Base-by-base conservation (phyloP, 1,140 invertebrate species). In the Gryon sp. region DNA sequence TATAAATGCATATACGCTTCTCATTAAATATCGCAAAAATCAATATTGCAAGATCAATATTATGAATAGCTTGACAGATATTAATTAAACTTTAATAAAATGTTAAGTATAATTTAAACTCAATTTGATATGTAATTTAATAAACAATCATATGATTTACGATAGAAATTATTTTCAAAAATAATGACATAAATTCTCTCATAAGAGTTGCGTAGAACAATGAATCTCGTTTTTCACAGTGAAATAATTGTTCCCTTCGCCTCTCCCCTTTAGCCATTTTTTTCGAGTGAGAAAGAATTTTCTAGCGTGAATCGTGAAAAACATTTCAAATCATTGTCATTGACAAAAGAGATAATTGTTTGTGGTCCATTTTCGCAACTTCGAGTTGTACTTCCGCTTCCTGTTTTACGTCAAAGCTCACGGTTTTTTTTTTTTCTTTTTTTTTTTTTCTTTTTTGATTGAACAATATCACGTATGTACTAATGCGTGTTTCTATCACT, bases 301-400 rank as follows among this genome's bases (percentile, higher is more conserved):
- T 59, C 22, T n/a, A 4, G 8, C 9, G 19, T 14, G 16, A 1
- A 41, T 38, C 43, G 34, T 62, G 12, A n/a, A 7, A 62, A 62
- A 28, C 45, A 48, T 38, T 50, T 62, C 5, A 28, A 60, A 46
- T 46, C 34, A 62, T 52, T 50, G 30, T 50, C 43, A 53, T 46
- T 30, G 53, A 70, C 45, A 50, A 70, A 66, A 46, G 45, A 22
- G 48, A 53, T 66, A 66, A 70, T 70, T 59, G 66, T 70, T 59
- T 34, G 66, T 12, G 53, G 48, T 66, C 40, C 28, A 55, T 66
- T 53, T 66, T 45, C n/a, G 38, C 62, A 53, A 66, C 60, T 52
- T 16, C 16, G 60, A 22, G 38, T 20, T 19, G 15, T 32, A 52
- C 48, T 24, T 53, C 38, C 48, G 62, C 24, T 66, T 53, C 48